Base-by-base conservation (phyloP, 2,797 vertebrate species). In the Prionace glauca region DNA sequence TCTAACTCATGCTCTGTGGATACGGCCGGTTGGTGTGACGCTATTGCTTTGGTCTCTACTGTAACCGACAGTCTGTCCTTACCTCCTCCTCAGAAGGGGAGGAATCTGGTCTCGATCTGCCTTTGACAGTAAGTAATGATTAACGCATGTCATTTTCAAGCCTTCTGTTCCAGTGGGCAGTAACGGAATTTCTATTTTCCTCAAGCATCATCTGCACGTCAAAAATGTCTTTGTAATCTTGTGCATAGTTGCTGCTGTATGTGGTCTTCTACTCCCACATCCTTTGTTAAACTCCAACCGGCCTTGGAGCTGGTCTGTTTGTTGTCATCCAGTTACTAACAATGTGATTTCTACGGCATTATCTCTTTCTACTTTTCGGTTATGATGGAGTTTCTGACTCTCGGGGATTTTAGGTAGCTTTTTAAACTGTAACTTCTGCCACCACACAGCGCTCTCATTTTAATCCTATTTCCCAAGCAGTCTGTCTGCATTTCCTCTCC, bases 1-100 rank as follows among this genome's bases (percentile, higher is more conserved):
- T 69, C 29, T 50, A 96, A 95, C 95, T 95, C 69, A 96, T 32
- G 56, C 95, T 91, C 77, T 96, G 96, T 36, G 96, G 36, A 96
- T 95, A 96, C 84, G 95, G 96, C 97, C 12, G 22, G 41, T 96
- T 95, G 97, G 96, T 96, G 29, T 36, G n/a, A 91, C 74, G 56
- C 77, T 95, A 41, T 91, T 95, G 96, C 96, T 96, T 96, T 90
- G 96, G 95, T 92, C 69, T 96, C 32, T 95, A 96, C 36, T 96
- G 32, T 96, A 95, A 96, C 86, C 95, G 96, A 97, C 18, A 29
- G 56, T 96, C 95, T 97, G 96, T 97, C 41, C 96, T 96, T 96
- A 96, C 93, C 93, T n/a, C 93, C 93, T n/a, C 93, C 93, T 95
- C 93, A 95, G 93, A 77, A 95, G 93, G 93, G 93, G 69, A 95